Base-by-base conservation (phyloP, 2,888 invertebrate genomes). In the Lasioglossum vierecki region DNA sequence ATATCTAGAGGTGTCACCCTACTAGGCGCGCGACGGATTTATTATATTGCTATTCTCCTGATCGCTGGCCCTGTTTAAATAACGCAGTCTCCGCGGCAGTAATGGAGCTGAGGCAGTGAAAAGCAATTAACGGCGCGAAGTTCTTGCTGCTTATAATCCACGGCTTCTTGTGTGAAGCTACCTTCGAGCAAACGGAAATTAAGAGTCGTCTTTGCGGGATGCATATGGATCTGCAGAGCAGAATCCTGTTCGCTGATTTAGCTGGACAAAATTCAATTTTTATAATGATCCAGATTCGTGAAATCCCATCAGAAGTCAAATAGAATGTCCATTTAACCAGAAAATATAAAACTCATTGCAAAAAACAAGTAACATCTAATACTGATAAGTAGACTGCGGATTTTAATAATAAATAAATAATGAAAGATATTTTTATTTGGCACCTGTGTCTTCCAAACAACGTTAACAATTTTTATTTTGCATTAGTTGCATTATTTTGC, bases 1-100 rank as follows among this genome's bases (percentile, higher is more conserved):
- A 91, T 91, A 88, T 89, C 82, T 82, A 78, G 90, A 86, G 91
- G 87, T 70, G 76, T 80, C 72, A 71, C 68, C 26, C 15, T 44
- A 30, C 63, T 49, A 76, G 66, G 76, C 63, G 44, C 71, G 8
- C 74, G 74, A 68, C 44, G 66, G 76, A 84, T 79, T 84, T 84
- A 73, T 84, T 79, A 75, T 79, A 53, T 76, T 39, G 68, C 76
- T 66, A 60, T 84, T 79, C 26, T 39, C 18, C 53, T 35, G 77
- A 80, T 76, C 85, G n/a, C 71, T 53, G 15, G 70, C 6, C 2
- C 11, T 41, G 74, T n/a, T 60, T 78, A 75, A 79, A 73, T 79
- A 70, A 68, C 49, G 18, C 39, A 35, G 66, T 46, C 63, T n/a
- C 30, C 44, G 22, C 39, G 26, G 53, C 35, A 30, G 68, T 35